These are phyloP conservation scores for Drosophila falleni DNA, from an alignment of 2,888 invertebrate genomes.

Conservation along the genomic window DNA sequence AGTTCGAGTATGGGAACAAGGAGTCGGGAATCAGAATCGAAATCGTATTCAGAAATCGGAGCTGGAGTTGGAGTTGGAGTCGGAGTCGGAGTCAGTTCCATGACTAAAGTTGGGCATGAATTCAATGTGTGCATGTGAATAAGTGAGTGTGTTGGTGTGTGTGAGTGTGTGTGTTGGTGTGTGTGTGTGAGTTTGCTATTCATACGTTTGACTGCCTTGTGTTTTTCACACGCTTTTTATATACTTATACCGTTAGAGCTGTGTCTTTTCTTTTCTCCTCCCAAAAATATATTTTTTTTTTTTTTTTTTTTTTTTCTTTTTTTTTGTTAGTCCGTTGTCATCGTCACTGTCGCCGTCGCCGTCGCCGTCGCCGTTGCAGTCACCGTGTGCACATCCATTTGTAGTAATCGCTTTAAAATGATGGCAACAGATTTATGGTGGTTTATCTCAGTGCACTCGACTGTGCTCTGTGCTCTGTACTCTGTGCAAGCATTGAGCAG, in stretches of 20 bases:
- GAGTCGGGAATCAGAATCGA: slow-evolving; percentile 16
- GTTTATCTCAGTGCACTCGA: slow-evolving; percentile 80
- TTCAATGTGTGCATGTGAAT: background rate
- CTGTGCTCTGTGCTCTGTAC: slow-evolving; percentile 37
- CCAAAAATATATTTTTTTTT: background rate
- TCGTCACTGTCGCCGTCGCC: slow-evolving; percentile 39
- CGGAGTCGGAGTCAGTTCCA: slow-evolving; percentile 22
- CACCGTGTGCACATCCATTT: slow-evolving; percentile 70
- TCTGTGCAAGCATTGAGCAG: slow-evolving; percentile 17
- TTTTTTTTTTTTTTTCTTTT: slow-evolving; percentile 12
- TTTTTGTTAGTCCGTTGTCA: slow-evolving; percentile 50
- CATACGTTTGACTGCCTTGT: slow-evolving; percentile 60
- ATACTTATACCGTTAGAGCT: slow-evolving; percentile 45
- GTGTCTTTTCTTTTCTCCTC: slow-evolving; percentile 14
- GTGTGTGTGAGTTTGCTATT: slow-evolving; percentile 61
- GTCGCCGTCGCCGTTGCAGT: slow-evolving; percentile 20
- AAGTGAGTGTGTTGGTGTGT: background rate
- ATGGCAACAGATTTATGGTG: slow-evolving; percentile 83
- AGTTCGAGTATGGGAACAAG: background rate
- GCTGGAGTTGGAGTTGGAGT: slow-evolving; percentile 8
- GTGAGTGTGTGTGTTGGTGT: slow-evolving; percentile 21
- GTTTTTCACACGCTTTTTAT: slow-evolving; percentile 73
- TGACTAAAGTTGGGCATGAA: background rate
- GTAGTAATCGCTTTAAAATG: slow-evolving; percentile 81
- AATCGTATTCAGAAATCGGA: slow-evolving; percentile 1